Conservation (phyloP, 2,797 vertebrate genomes). For the Liparis tanakae region DNA sequence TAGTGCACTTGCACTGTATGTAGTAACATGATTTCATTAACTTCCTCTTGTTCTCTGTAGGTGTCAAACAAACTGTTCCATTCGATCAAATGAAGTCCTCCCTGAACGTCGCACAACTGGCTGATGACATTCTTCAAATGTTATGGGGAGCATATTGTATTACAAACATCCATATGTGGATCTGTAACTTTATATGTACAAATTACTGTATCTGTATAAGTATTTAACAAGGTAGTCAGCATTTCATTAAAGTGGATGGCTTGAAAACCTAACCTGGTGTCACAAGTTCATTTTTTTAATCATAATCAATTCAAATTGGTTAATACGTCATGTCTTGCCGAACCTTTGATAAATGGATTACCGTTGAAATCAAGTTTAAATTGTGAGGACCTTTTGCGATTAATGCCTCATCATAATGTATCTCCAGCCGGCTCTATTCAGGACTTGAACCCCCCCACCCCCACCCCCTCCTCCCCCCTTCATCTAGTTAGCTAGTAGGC, state of each 20-base stretch:
- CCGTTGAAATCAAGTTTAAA: not conserved
- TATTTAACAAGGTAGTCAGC: constrained; percentile 52
- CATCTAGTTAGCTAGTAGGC: too few species aligned
- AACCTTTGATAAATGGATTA: not conserved
- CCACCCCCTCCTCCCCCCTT: too few species aligned
- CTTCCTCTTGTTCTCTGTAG: constrained; percentile 56
- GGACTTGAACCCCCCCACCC: too few species aligned
- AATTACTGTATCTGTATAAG: constrained; percentile 44
- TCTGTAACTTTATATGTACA: constrained; percentile 56
- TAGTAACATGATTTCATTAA: not conserved
- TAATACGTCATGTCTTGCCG: not conserved
- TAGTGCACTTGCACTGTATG: not conserved
- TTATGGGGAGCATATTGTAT: constrained; percentile 48
- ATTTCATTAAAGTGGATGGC: constrained; percentile 61
- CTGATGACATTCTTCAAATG: constrained; percentile 48
- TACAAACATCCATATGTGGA: constrained; percentile 56
- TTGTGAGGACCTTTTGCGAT: not conserved
- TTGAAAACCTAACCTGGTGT: constrained; percentile 29
- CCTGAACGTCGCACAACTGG: constrained; percentile 12
- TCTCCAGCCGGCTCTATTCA: too few species aligned
- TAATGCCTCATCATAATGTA: not conserved
- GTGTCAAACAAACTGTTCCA: constrained; percentile 84
- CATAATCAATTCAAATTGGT: not conserved
- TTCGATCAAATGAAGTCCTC: constrained; percentile 78
- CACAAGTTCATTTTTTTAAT: not conserved